phyloP scores from a whole-genome alignment of 2,888 invertebrate species.

The Quadriops clusia region DNA sequence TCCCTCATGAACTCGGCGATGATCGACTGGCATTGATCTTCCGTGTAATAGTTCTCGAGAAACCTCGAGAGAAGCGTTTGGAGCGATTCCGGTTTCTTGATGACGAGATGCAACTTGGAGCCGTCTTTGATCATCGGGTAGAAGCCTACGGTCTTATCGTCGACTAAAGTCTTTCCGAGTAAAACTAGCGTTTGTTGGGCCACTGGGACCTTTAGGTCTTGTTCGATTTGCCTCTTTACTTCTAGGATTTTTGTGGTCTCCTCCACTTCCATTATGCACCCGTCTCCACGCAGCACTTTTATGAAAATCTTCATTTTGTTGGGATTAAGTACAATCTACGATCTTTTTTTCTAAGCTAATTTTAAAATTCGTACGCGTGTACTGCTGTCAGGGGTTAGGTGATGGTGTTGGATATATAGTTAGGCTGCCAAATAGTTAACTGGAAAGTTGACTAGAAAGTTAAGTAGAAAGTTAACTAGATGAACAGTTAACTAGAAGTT shows the following conservation, averaged over 20 bases:
- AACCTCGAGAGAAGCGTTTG: constrained; percentile 46
- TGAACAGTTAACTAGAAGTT: no score
- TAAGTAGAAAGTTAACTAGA: no score
- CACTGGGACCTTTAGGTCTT: constrained; percentile 52
- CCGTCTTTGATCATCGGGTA: constrained; percentile 67
- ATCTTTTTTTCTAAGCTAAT: no score
- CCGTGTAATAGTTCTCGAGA: constrained; percentile 49
- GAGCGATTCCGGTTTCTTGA: constrained; percentile 54
- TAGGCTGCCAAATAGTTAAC: no score
- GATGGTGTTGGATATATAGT: no score
- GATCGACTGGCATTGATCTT: constrained; percentile 50
- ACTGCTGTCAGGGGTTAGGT: no score
- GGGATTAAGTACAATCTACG: no score
- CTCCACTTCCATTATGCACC: constrained; percentile 52
- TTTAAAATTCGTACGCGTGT: no score
- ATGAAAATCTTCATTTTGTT: constrained; percentile 60
- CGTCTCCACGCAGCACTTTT: constrained; percentile 62
- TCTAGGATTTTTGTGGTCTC: constrained; percentile 50
- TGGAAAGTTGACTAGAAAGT: no score
- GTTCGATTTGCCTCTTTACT: constrained; percentile 55
- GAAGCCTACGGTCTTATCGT: constrained; percentile 55
- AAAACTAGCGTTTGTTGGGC: constrained; percentile 58
- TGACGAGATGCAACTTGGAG: constrained; percentile 57
- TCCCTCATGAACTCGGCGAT: constrained; percentile 46
- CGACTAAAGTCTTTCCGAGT: constrained; percentile 58